Percentiles rank a stretch among this genome's conserved stretches.
Evolutionary conservation across 2,113 vertebrate genomes (phyloP).

Genomic region (Candoia aspera): DNA sequence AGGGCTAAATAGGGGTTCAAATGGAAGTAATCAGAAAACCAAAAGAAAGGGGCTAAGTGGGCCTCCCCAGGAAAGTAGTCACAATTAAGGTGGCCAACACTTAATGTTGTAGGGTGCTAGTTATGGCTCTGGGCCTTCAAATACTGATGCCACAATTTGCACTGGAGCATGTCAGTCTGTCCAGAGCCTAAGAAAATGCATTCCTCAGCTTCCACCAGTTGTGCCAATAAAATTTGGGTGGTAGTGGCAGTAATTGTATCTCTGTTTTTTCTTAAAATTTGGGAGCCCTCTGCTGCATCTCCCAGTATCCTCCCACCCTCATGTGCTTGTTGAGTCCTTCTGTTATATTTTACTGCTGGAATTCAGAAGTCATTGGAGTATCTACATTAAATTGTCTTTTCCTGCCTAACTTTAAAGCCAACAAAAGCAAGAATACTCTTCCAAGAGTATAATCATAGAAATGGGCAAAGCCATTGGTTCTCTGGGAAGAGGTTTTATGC

Average conservation of each 20-base stretch:
- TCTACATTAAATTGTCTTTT: neutral
- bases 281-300: neutral
- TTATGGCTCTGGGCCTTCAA: neutral
- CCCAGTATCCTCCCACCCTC: neutral
- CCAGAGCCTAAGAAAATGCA: neutral
- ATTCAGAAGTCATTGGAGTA: neutral
- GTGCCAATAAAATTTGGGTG: neutral
- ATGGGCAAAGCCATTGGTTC: too few relatives aligned
- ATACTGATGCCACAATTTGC: neutral
- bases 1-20: neutral
- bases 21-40: neutral
- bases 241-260: neutral
- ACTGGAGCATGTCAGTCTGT: neutral
- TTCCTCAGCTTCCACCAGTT: neutral
- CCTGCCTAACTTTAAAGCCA: neutral
- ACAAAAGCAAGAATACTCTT: neutral
- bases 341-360: neutral
- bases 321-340: neutral
- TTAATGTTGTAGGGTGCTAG: neutral
- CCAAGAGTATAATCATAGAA: neutral
- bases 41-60: neutral
- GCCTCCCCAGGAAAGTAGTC: neutral
- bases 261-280: neutral
- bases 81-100: neutral
- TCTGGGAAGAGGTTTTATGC: neutral